A percentile compares a stretch with the other conserved stretches of the same genome.
Conservation (phyloP, 2,113 vertebrate species). For the Cnemophilus loriae region DNA sequence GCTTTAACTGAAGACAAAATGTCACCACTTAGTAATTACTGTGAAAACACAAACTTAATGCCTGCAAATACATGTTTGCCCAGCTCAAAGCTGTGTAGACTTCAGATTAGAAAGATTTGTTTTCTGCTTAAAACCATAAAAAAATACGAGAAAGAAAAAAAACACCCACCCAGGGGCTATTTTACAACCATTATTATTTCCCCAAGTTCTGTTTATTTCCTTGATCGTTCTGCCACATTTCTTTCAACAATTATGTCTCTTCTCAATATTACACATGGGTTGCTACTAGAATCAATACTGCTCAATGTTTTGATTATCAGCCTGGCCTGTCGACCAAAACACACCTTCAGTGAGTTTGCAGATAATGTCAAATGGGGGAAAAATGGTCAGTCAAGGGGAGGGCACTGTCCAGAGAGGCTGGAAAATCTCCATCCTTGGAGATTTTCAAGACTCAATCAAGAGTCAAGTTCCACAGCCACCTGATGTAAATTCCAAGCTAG, state of each 20-base stretch:
- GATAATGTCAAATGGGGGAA: background rate
- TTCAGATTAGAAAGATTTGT: background rate
- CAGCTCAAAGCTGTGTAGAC: background rate
- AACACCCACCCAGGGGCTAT: background rate
- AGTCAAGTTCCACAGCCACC: background rate
- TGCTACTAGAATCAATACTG: background rate
- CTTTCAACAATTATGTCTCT: background rate
- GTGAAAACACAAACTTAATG: background rate
- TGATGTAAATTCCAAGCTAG: background rate
- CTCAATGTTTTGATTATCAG: background rate
- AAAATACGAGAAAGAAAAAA: background rate
- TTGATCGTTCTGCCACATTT: background rate
- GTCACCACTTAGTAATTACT: background rate
- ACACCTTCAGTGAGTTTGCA: background rate
- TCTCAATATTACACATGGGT: background rate
- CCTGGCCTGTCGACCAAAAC: background rate
- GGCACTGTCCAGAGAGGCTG: background rate
- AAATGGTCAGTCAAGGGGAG: background rate
- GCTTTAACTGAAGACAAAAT: background rate
- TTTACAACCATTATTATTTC: background rate
- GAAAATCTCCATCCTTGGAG: background rate
- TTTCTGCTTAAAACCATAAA: background rate
- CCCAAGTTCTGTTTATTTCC: background rate
- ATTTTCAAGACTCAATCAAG: background rate
- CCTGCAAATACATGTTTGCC: background rate